Conservation (phyloP, 1,140 invertebrate genomes). For the Drosophila nikananu region DNA sequence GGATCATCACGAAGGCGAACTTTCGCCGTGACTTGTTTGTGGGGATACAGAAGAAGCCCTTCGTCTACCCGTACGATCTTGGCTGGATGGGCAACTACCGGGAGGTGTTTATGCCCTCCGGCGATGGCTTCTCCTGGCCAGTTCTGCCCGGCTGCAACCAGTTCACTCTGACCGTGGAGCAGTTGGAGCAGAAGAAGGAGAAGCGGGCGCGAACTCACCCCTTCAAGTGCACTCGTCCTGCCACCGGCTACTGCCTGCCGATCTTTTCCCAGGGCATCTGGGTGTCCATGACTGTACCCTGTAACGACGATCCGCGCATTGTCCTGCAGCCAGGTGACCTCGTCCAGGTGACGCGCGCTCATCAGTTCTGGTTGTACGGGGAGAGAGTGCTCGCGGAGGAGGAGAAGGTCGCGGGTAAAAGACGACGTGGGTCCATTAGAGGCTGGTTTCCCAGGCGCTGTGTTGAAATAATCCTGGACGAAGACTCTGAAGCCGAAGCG, state of each 20-base stretch:
- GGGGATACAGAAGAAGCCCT: constrained; percentile 85
- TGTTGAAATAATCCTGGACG: constrained; percentile 86
- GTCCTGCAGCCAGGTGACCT: constrained; percentile 89
- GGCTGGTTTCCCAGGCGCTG: constrained; percentile 95
- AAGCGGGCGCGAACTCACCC: constrained; percentile 91
- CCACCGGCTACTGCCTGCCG: constrained; percentile 92
- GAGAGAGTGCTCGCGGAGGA: constrained; percentile 86
- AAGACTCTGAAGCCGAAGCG: background rate
- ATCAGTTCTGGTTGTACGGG: constrained; percentile 94
- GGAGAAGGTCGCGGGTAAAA: constrained; percentile 20
- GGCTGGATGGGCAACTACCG: constrained; percentile 88
- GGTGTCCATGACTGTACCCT: constrained; percentile 91
- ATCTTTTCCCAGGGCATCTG: constrained; percentile 89
- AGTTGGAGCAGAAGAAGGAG: constrained; percentile 94
- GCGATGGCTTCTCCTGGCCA: constrained; percentile 95
- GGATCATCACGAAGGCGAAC: constrained; percentile 95
- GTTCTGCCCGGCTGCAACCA: constrained; percentile 92
- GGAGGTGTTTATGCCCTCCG: constrained; percentile 87
- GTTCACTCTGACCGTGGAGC: constrained; percentile 95
- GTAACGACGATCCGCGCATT: constrained; percentile 93
- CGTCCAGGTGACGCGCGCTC: constrained; percentile 93
- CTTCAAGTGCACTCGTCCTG: constrained; percentile 88
- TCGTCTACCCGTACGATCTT: constrained; percentile 96
- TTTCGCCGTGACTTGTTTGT: constrained; percentile 86
- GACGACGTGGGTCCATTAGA: constrained; percentile 69